A percentile compares a stretch with the other conserved stretches of the same genome.
Conservation (phyloP, 2,888 invertebrate genomes). For the Trissoscelio sp. region DNA sequence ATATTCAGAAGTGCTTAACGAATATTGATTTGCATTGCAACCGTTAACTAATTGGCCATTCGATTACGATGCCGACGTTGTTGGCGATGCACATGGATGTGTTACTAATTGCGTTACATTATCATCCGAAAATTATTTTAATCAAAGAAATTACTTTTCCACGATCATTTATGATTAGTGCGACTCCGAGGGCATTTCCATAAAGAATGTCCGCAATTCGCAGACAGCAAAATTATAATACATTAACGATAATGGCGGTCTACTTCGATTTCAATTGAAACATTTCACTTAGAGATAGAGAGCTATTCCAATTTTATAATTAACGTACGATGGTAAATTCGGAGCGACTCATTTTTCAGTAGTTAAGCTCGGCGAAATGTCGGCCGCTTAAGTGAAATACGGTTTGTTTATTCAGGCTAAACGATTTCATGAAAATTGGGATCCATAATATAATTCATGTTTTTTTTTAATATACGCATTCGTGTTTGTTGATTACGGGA, state of each 20-base stretch:
- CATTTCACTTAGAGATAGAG: slow-evolving; percentile 51
- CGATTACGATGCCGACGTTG: slow-evolving; percentile 22
- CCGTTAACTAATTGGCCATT: slow-evolving; percentile 37
- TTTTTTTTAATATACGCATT: slow-evolving; percentile 7
- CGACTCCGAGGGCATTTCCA: slow-evolving; percentile 24
- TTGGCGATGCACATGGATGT: slow-evolving; percentile 15
- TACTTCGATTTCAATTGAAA: slow-evolving; percentile 54
- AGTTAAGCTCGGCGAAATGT: slow-evolving; percentile 51
- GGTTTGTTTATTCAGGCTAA: slow-evolving; percentile 52
- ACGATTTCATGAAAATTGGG: slow-evolving; percentile 21
- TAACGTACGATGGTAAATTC: slow-evolving; percentile 40
- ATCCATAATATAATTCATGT: not conserved
- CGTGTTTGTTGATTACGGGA: too few species aligned
- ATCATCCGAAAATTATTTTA: slow-evolving; percentile 51
- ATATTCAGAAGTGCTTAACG: slow-evolving; percentile 41
- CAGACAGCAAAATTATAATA: slow-evolving; percentile 44
- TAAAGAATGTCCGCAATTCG: slow-evolving; percentile 33
- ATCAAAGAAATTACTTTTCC: slow-evolving; percentile 55
- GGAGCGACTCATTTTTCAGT: slow-evolving; percentile 53
- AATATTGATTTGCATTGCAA: slow-evolving; percentile 46
- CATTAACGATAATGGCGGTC: slow-evolving; percentile 44
- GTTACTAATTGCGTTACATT: slow-evolving; percentile 44
- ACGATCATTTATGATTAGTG: slow-evolving; percentile 45
- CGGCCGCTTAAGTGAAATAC: slow-evolving; percentile 47
- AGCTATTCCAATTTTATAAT: slow-evolving; percentile 56